phyloP scores from a whole-genome alignment of 1,140 invertebrate genomes.

The Leptopilina boulardi region DNA sequence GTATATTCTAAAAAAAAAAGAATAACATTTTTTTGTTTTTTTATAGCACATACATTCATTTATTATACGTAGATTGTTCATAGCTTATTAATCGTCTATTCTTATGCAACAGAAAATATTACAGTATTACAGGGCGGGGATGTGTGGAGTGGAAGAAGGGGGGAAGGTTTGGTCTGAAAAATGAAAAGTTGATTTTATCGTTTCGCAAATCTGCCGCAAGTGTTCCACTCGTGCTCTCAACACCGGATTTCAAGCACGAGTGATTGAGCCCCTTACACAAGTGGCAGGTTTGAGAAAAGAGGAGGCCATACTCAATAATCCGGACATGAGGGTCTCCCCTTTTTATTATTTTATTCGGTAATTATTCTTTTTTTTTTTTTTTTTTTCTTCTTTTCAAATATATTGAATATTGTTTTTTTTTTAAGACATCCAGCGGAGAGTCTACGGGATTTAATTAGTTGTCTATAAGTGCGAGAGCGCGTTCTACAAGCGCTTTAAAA shows the following conservation, averaged over 20 bases:
- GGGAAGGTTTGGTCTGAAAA: constrained; percentile 66
- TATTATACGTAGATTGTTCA: constrained; percentile 76
- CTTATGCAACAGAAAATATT: constrained; percentile 74
- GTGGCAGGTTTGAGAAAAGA: constrained; percentile 66
- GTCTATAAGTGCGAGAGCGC: constrained; percentile 70
- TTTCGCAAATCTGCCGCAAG: constrained; percentile 66
- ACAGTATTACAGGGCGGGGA: constrained; percentile 64
- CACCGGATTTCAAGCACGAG: constrained; percentile 66
- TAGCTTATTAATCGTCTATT: constrained; percentile 73
- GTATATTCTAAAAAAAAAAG: too few species aligned
- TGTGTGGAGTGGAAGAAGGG: too few species aligned
- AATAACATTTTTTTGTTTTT: not conserved
- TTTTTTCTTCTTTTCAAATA: constrained; percentile 48
- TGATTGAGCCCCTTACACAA: constrained; percentile 69
- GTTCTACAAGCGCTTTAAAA: constrained; percentile 68
- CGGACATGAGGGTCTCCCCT: constrained; percentile 69
- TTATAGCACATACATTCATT: constrained; percentile 75
- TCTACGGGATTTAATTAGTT: constrained; percentile 62
- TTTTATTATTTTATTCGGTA: constrained; percentile 47
- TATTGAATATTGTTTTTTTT: constrained; percentile 50
- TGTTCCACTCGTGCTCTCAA: constrained; percentile 57
- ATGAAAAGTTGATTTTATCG: constrained; percentile 63
- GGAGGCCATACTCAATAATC: constrained; percentile 67
- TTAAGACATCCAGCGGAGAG: constrained; percentile 68
- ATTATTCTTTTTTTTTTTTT: constrained; percentile 55